Percentiles rank a stretch among this genome's conserved stretches.
Evolutionary conservation across 2,113 vertebrate genomes (phyloP).

Genomic region (Tragelaphus buxtoni): DNA sequence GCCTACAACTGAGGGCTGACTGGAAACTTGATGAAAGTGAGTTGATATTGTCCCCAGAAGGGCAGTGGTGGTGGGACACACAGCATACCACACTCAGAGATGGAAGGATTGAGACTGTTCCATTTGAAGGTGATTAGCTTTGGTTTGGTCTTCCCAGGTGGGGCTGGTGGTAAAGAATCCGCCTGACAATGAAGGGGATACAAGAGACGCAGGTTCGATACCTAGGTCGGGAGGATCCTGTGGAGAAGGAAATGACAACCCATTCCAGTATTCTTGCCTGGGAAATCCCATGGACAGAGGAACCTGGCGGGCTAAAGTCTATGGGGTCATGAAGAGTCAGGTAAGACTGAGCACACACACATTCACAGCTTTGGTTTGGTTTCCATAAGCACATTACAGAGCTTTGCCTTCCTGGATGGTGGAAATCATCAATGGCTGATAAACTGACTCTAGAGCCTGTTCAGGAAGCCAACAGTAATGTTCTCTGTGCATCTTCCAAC

Average conservation of each 20-base stretch:
- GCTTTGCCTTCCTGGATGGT: background rate
- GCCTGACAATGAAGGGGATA: background rate
- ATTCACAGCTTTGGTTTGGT: background rate
- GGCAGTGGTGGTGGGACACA: background rate
- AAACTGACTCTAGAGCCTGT: background rate
- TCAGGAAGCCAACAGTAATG: background rate
- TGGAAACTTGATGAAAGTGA: background rate
- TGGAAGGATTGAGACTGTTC: background rate
- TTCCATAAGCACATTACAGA: background rate
- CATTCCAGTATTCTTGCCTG: background rate
- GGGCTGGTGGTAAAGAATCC: background rate
- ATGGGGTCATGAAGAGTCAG: background rate
- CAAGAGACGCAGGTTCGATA: rapidly evolving
- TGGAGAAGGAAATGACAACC: background rate
- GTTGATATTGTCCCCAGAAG: background rate
- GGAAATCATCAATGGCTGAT: background rate
- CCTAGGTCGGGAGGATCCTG: background rate
- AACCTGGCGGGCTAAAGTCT: background rate
- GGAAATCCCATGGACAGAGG: background rate
- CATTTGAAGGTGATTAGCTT: background rate
- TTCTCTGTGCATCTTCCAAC: background rate
- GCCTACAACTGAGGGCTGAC: background rate
- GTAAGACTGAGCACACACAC: background rate
- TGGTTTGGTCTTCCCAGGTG: background rate
- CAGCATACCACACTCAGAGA: background rate